phyloP scores from a whole-genome alignment of 1,140 invertebrate species.

The Periplaneta americana region DNA sequence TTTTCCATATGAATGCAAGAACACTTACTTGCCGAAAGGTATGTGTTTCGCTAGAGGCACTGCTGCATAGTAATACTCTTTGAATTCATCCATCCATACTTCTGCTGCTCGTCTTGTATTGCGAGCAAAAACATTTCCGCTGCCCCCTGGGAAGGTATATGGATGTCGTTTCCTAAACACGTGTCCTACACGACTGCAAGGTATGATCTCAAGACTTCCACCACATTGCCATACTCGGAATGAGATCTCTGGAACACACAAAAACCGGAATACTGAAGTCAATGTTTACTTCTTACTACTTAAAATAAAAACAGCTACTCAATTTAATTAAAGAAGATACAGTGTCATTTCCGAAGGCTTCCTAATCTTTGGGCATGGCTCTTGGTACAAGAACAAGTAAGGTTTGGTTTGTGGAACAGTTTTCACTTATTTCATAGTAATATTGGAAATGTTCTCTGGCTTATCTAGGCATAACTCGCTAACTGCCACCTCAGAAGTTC shows the following conservation, averaged over 20 bases:
- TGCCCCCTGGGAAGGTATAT: constrained; percentile 91
- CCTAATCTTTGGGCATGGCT: no score
- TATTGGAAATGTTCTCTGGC: no score
- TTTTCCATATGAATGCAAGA: no score
- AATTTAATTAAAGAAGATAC: no score
- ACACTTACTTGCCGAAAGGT: constrained; percentile 81
- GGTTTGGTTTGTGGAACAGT: no score
- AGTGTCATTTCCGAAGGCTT: no score
- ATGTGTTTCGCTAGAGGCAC: constrained; percentile 83
- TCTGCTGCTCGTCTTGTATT: constrained; percentile 87
- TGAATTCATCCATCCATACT: constrained; percentile 96
- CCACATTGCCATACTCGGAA: constrained; percentile 95
- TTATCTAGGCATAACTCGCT: no score
- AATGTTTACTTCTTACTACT: no score
- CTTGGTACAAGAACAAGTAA: no score
- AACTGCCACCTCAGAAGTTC: no score
- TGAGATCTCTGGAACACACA: constrained; percentile 50
- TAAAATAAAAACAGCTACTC: no score
- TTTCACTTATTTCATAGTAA: no score
- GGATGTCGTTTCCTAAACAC: constrained; percentile 91
- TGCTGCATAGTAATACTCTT: constrained; percentile 84
- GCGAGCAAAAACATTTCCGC: constrained; percentile 82
- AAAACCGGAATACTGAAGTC: neutral
- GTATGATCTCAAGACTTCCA: constrained; percentile 88
- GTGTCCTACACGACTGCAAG: constrained; percentile 88